Conservation (phyloP, 2,113 vertebrate species). For the Plecotus auritus region DNA sequence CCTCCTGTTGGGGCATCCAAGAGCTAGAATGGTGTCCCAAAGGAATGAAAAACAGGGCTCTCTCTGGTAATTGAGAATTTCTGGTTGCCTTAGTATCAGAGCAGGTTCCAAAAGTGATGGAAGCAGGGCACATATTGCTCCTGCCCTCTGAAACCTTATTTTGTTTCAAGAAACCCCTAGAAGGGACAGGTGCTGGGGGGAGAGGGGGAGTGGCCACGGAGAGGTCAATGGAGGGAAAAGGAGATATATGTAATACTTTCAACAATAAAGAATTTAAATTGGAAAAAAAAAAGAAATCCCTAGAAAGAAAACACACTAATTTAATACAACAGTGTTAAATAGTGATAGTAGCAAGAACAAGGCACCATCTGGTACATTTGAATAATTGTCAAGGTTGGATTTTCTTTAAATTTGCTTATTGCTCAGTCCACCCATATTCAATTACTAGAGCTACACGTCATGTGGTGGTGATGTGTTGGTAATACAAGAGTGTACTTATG, state of each 20-base stretch:
- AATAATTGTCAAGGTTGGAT: conserved; percentile 63
- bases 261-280: too few species aligned
- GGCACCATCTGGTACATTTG: conserved; percentile 59
- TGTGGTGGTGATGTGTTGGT: conserved; percentile 13
- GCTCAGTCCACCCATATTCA: conserved; percentile 34
- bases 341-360: conserved; percentile 55
- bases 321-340: conserved; percentile 52
- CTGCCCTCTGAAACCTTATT: conserved; percentile 48
- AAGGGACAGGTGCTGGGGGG: too few species aligned
- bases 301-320: conserved; percentile 60
- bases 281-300: not conserved
- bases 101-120: conserved; percentile 33
- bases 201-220: too few species aligned
- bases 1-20: not conserved
- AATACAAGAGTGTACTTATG: not conserved
- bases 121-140: not conserved
- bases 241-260: too few species aligned
- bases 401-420: conserved; percentile 55
- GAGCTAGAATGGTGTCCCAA: not conserved
- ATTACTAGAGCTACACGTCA: conserved; percentile 49
- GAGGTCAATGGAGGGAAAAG: too few species aligned
- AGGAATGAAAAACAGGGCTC: not conserved
- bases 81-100: conserved; percentile 15
- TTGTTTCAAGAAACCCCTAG: conserved; percentile 58
- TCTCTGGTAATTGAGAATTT: conserved; percentile 42